These are phyloP conservation scores for Gymnosoma rotundatum DNA, from an alignment of 2,888 invertebrate genomes.

Conservation along the genomic window DNA sequence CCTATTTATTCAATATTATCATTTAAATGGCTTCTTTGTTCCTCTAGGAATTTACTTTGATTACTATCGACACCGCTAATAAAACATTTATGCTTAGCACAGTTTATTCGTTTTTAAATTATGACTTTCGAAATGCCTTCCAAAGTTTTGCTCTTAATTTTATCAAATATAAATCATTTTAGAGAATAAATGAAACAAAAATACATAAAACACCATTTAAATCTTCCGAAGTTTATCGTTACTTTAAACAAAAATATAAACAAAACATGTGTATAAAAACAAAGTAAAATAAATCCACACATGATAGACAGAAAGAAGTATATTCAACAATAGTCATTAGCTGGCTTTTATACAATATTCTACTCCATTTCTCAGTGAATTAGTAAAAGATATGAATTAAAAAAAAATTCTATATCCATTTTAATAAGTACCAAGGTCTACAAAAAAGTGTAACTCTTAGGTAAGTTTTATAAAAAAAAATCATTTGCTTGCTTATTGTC, in stretches of 20 bases:
- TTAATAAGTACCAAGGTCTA: slow-evolving; percentile 30
- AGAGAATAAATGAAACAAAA: slow-evolving; percentile 9
- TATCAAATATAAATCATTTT: neutral
- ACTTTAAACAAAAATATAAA: neutral
- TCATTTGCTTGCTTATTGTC: neutral
- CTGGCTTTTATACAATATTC: neutral
- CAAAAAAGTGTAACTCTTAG: slow-evolving; percentile 30
- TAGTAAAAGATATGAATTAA: no score
- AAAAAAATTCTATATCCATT: neutral
- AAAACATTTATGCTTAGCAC: no score
- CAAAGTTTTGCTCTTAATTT: no score
- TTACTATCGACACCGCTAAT: no score
- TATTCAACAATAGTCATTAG: slow-evolving; percentile 39
- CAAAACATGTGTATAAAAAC: slow-evolving; percentile 36
- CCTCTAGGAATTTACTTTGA: no score
- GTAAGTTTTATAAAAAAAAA: neutral
- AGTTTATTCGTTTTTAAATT: no score
- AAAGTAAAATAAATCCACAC: slow-evolving; percentile 2
- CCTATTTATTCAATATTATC: no score
- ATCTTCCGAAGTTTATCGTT: slow-evolving; percentile 1
- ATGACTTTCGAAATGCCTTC: no score
- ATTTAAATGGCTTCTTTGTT: no score
- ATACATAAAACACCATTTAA: slow-evolving; percentile 22
- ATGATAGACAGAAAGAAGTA: neutral
- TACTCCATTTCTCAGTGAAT: no score